These are phyloP conservation scores for Eupsilia transversa DNA, from an alignment of 2,888 invertebrate species.

Conservation along the genomic window DNA sequence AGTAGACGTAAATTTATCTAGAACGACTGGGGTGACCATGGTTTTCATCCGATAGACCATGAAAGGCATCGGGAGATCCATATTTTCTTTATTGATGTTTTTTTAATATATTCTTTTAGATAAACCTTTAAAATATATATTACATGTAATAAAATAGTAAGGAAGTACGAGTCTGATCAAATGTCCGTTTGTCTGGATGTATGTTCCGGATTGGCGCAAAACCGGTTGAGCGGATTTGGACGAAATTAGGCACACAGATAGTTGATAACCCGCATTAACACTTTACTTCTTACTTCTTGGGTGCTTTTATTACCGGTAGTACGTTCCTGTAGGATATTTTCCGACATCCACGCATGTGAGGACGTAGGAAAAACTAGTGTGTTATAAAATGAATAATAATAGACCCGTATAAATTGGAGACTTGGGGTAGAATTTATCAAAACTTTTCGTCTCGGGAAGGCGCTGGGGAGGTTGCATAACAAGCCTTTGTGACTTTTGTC, in stretches of 20 bases:
- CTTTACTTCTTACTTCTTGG: not conserved
- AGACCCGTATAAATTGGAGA: no score
- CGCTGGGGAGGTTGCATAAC: no score
- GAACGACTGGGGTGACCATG: slow-evolving; percentile 21
- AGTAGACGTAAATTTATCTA: slow-evolving; percentile 22
- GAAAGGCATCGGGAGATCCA: not conserved
- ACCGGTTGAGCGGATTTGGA: not conserved
- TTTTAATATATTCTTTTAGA: no score
- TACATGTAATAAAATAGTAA: no score
- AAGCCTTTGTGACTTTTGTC: not conserved
- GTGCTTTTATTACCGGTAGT: not conserved
- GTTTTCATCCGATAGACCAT: not conserved
- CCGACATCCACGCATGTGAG: not conserved
- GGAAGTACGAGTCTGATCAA: no score
- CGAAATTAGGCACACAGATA: no score
- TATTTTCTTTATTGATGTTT: not conserved
- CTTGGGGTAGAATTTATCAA: not conserved
- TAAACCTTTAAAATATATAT: no score
- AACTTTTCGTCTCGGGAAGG: not conserved
- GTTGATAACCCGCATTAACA: not conserved
- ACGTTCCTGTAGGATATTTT: not conserved
- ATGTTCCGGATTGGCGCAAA: not conserved
- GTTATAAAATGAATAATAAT: not conserved
- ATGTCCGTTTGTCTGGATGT: not conserved
- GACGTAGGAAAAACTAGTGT: not conserved